phyloP scores from a whole-genome alignment of 53 echinoderm and acorn worm species.

The Patiria pectinifera region DNA sequence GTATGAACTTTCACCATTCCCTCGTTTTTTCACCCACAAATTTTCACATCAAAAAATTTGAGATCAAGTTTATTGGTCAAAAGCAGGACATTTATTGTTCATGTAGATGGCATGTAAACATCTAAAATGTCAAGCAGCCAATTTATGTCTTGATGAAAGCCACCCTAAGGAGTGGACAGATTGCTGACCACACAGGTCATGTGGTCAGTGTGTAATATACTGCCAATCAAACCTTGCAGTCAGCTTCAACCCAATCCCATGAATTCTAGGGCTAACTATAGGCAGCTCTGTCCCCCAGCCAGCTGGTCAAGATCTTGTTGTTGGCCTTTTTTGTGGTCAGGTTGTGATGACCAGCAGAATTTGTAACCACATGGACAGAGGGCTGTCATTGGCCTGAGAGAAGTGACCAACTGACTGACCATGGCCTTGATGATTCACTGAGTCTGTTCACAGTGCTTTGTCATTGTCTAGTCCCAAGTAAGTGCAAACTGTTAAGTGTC shows the following conservation, averaged over 20 bases:
- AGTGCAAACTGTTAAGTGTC: neutral
- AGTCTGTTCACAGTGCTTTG: neutral
- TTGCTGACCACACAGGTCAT: neutral
- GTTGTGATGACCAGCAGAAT: constrained; percentile 22
- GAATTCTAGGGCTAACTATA: neutral
- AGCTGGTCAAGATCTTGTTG: neutral
- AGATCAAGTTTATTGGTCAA: too few relatives aligned
- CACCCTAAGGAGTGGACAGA: neutral
- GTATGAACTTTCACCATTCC: too few relatives aligned
- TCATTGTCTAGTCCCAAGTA: neutral
- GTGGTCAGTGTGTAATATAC: constrained; percentile 34
- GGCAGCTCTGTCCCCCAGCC: neutral
- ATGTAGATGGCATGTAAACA: neutral
- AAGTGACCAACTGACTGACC: constrained; percentile 29
- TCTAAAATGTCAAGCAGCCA: neutral
- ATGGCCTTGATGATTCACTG: constrained; percentile 4
- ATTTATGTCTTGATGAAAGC: neutral
- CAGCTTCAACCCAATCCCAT: neutral
- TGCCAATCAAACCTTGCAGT: constrained; percentile 52
- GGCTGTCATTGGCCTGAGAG: neutral
- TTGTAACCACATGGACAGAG: neutral
- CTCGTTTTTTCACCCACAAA: too few relatives aligned
- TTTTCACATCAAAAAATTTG: too few relatives aligned
- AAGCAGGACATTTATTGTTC: neutral
- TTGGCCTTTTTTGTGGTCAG: neutral